Conservation (phyloP, 2,797 vertebrate genomes). For the Myotis findleyi region DNA sequence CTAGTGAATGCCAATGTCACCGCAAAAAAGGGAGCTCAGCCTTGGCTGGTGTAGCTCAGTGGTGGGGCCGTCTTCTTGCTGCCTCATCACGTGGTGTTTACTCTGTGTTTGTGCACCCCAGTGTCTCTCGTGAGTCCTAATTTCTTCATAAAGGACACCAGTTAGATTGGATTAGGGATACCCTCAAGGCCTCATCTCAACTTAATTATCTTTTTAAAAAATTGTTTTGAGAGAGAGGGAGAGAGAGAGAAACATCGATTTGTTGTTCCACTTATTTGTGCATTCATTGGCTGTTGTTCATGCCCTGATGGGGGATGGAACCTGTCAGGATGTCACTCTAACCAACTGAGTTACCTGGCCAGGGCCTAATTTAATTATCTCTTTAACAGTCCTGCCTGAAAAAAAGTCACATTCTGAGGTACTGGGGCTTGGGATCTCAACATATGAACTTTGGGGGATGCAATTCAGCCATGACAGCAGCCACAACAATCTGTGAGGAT, state of each 20-base stretch:
- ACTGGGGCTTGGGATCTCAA: background rate
- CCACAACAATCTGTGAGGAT: background rate
- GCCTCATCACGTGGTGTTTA: accelerated
- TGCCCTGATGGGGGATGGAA: background rate
- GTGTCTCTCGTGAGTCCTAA: background rate
- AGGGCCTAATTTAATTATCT: background rate
- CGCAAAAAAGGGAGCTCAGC: background rate
- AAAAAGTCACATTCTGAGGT: background rate
- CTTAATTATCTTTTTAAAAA: background rate
- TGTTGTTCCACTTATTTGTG: background rate
- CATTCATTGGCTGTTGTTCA: background rate
- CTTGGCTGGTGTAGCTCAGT: no score
- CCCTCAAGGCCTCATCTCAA: background rate
- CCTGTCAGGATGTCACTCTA: background rate
- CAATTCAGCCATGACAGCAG: no score
- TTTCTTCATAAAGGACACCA: background rate
- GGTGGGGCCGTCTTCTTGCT: no score
- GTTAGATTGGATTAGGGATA: background rate
- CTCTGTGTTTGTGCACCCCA: background rate
- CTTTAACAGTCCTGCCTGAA: background rate
- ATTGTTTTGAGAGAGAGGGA: background rate
- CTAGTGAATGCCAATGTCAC: background rate
- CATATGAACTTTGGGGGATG: background rate
- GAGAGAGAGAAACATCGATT: background rate
- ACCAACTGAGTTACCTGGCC: background rate